These are phyloP conservation scores for Habroteleia sp. DNA, from an alignment of 2,888 invertebrate genomes.

Conservation along the genomic window DNA sequence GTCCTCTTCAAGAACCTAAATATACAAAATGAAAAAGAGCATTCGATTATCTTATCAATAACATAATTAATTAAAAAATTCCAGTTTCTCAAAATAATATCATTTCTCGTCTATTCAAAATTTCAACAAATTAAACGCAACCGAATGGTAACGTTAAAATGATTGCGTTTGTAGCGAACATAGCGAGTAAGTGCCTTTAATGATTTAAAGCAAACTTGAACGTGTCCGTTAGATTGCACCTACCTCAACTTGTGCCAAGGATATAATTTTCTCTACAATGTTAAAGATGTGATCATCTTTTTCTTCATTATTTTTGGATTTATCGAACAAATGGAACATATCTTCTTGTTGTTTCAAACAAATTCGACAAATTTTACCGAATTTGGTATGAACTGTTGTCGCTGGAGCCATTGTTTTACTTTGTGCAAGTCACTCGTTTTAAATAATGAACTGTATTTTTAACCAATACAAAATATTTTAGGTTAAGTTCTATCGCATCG, in stretches of 20 bases:
- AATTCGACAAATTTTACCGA: constrained; percentile 72
- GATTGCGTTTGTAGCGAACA: constrained; percentile 3
- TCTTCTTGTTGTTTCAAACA: constrained; percentile 69
- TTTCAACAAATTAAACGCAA: constrained; percentile 61
- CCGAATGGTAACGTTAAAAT: constrained; percentile 50
- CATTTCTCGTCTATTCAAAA: too few relatives aligned
- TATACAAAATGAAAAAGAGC: not conserved
- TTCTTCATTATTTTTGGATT: constrained; percentile 22
- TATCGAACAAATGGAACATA: constrained; percentile 69
- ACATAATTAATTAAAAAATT: constrained; percentile 5
- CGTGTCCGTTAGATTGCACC: constrained; percentile 59
- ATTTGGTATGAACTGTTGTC: constrained; percentile 54
- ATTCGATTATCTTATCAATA: too few relatives aligned
- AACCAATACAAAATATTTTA: too few relatives aligned
- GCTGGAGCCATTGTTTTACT: constrained; percentile 31
- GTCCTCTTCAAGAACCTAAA: constrained; percentile 69
- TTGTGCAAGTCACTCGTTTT: too few relatives aligned
- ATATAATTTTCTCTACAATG: constrained; percentile 69
- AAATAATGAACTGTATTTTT: too few relatives aligned
- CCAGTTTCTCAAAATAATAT: too few relatives aligned
- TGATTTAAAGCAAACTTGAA: constrained; percentile 42
- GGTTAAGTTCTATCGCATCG: too few relatives aligned
- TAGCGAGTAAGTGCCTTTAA: constrained; percentile 1
- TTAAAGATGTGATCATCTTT: constrained; percentile 34
- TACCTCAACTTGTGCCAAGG: constrained; percentile 73